Conservation (phyloP, 2,113 vertebrate species). For the Oreocharis arfaki region DNA sequence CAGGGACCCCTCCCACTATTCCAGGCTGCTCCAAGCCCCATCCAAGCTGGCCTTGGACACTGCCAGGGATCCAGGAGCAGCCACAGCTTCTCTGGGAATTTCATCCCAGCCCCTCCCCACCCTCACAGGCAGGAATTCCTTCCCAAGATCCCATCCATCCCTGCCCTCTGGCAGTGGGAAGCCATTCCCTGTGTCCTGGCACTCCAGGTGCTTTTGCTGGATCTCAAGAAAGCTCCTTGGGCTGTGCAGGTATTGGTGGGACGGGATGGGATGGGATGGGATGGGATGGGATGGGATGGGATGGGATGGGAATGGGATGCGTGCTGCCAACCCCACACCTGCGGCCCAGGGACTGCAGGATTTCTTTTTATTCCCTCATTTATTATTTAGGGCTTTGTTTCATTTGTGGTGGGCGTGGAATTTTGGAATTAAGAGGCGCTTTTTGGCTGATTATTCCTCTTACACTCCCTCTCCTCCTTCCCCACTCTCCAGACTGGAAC, state of each 20-base stretch:
- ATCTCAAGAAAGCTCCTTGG: not conserved
- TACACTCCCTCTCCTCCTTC: not conserved
- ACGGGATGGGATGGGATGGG: not conserved
- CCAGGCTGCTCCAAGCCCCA: not conserved
- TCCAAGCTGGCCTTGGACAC: not conserved
- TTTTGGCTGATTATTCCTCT: not conserved
- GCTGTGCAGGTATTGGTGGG: not conserved
- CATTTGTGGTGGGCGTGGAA: too few relatives aligned
- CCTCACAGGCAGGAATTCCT: not conserved
- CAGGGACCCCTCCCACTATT: not conserved
- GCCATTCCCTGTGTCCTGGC: not conserved
- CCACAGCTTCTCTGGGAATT: not conserved
- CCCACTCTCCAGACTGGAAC: not conserved
- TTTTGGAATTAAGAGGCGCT: not conserved
- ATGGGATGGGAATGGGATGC: not conserved
- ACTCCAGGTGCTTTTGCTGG: not conserved
- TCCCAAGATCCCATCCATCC: accelerated
- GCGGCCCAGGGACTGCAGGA: not conserved
- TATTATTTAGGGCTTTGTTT: not conserved
- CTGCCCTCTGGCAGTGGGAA: not conserved
- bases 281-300: not conserved
- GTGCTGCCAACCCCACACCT: accelerated
- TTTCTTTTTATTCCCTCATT: not conserved
- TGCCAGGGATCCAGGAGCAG: not conserved
- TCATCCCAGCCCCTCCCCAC: not conserved